Evolutionary conservation across 2,888 invertebrate genomes (phyloP), one percentile per base, ranked within the genome.

Genomic region (Lithosia quadra): DNA sequence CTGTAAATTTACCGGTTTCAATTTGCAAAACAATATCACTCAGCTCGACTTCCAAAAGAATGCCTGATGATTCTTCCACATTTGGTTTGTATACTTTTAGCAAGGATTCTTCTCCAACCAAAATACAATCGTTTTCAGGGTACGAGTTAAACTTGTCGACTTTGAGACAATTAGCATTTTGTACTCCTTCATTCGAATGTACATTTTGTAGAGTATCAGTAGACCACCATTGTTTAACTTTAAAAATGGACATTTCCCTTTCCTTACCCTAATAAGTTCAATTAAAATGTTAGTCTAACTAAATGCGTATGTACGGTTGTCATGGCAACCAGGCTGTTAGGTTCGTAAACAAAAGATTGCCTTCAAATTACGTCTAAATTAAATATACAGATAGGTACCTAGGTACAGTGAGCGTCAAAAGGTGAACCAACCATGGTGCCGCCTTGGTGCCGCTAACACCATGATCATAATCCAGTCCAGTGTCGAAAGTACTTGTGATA

Each of bases 161-260:
- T 87, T 95, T 96, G 59, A 96, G 90, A 84, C 95, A 95, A 68
- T 90, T 90, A 77, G 97, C 96, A 91, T 96, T 97, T 81, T 96
- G 95, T 59, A 95, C 85, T 18, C 96, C 96, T 59, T 92, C 90
- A 77, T 94, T 95, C 49, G 88, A 85, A 61, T 93, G 92, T 22
- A 96, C 97, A 83, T 90, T 88, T 82, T 95, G 94, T 5, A 92
- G 80, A 75, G 97, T 97, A 64, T 96, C 95, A 18, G 97, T 97
- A 22, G 97, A 96, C 99, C 99, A 99, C 97, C 98, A 98, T 83
- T 97, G 97, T 85, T 98, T 96, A 13, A 97, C 96, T 95, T 98
- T 98, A 88, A 99, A 99, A 82, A 99, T 94, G 3, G 99, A 99
- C 99, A 99, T 99, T 75, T 68, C 86, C 28, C 13, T 53, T 24